Evolutionary conservation across 2,113 vertebrate species (phyloP).

Genomic region (Gymnogyps californianus): DNA sequence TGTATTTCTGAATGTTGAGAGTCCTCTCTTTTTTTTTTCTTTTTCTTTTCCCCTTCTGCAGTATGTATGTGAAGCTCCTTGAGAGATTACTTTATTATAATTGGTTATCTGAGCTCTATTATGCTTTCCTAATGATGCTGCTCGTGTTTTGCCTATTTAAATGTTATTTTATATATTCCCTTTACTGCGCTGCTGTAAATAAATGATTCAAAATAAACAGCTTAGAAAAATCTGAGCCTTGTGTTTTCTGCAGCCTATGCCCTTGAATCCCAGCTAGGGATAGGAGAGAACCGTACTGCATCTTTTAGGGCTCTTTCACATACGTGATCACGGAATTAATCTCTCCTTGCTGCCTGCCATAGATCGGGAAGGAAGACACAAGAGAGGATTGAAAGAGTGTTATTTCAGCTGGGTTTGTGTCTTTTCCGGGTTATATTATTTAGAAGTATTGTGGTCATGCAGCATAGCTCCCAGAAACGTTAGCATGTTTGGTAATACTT

Average conservation of each 20-base stretch:
- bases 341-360: not conserved
- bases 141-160: constrained; percentile 42
- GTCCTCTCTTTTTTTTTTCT: no score
- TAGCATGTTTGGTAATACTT: not conserved
- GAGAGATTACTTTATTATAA: constrained; percentile 49
- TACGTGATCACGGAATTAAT: not conserved
- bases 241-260: not conserved
- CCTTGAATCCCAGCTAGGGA: not conserved
- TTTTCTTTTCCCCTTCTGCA: not conserved
- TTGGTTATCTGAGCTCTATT: constrained; percentile 47
- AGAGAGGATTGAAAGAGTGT: not conserved
- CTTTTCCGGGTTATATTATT: not conserved
- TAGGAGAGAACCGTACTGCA: not conserved
- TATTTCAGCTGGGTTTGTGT: not conserved
- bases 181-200: not conserved
- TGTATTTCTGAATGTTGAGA: not conserved
- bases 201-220: not conserved
- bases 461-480: not conserved
- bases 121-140: constrained; percentile 37
- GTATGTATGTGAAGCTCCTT: not conserved
- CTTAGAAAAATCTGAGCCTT: not conserved
- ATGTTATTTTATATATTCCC: constrained; percentile 16
- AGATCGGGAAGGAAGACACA: not conserved
- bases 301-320: not conserved
- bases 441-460: no score